These are phyloP conservation scores for Psittacus erithacus DNA, from an alignment of 2,113 vertebrate genomes.

Conservation along the genomic window DNA sequence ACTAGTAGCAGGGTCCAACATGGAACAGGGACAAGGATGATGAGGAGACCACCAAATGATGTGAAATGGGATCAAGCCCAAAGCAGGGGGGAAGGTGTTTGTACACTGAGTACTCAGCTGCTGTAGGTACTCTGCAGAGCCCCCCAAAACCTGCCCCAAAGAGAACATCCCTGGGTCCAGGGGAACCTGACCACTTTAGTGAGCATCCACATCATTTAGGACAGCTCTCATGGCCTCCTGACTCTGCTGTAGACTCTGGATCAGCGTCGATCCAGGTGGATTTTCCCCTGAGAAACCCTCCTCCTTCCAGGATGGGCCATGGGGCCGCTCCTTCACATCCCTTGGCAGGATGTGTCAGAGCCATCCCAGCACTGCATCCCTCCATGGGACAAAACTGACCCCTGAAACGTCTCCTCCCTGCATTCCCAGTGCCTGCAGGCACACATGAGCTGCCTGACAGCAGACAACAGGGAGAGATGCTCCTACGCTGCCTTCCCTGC, in stretches of 20 bases:
- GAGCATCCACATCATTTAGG: neutral
- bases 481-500: neutral
- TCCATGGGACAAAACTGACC: neutral
- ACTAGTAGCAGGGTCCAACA: neutral
- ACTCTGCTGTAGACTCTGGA: neutral
- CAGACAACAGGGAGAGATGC: neutral
- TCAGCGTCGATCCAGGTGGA: neutral
- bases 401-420: neutral
- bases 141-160: neutral
- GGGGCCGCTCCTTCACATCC: neutral
- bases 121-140: neutral
- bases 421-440: neutral
- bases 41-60: rapidly evolving
- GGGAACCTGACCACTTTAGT: rapidly evolving
- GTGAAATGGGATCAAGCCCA: neutral
- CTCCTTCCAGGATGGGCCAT: neutral
- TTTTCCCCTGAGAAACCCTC: neutral
- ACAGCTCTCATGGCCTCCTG: neutral
- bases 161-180: too few relatives aligned
- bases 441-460: neutral
- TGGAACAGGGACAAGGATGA: rapidly evolving
- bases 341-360: neutral
- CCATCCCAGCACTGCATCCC: neutral
- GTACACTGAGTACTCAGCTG: rapidly evolving
- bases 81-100: neutral